These are phyloP conservation scores for Epinephelus lanceolatus DNA, from an alignment of 2,113 vertebrate genomes.

Conservation along the genomic window DNA sequence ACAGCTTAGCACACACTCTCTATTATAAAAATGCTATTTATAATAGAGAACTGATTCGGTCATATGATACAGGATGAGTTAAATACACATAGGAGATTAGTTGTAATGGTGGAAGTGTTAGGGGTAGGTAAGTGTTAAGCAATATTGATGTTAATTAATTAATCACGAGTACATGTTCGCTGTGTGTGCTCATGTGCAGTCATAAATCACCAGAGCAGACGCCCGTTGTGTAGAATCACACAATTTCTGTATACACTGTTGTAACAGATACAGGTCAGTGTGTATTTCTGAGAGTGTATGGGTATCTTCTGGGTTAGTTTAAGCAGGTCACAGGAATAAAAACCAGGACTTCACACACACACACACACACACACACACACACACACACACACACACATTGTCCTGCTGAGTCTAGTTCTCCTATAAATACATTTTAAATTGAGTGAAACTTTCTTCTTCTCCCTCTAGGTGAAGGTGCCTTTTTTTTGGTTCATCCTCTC, in stretches of 20 bases:
- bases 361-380: constrained; percentile 18
- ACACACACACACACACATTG: constrained; percentile 22
- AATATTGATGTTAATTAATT: too few species aligned
- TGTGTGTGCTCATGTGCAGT: not conserved
- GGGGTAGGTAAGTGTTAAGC: too few species aligned
- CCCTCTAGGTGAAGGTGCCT: constrained; percentile 29
- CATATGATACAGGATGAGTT: too few species aligned
- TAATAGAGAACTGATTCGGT: too few species aligned
- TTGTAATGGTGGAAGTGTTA: too few species aligned
- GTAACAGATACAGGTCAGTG: constrained; percentile 24
- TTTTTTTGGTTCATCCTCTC: not conserved
- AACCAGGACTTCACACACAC: constrained; percentile 32
- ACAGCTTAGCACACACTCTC: too few species aligned
- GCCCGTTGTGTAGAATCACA: not conserved
- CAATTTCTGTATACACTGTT: not conserved
- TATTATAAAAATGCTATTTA: not conserved
- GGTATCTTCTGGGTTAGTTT: constrained; percentile 35
- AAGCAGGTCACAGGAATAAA: constrained; percentile 26
- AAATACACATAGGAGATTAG: too few species aligned
- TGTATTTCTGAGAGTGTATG: constrained; percentile 29
- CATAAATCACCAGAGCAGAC: not conserved
- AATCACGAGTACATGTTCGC: too few species aligned
- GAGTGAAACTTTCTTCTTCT: constrained; percentile 19
- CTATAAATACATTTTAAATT: constrained; percentile 25
- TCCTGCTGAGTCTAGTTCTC: constrained; percentile 33